These are phyloP conservation scores for Epinephelus malabaricus DNA, from an alignment of 2,797 vertebrate genomes.

Conservation along the genomic window DNA sequence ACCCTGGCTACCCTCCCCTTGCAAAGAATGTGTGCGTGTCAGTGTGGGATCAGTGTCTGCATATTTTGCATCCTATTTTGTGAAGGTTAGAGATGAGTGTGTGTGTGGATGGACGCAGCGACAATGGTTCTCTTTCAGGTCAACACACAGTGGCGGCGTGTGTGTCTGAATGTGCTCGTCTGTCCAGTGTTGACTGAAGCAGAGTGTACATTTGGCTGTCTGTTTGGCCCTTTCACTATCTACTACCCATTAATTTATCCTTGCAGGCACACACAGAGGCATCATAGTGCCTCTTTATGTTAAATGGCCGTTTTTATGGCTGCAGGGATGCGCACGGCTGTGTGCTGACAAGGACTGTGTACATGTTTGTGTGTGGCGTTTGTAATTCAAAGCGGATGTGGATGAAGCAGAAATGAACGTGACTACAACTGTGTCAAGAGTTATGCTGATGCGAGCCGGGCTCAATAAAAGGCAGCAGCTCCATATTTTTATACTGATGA, in stretches of 20 bases:
- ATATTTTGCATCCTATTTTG: constrained; percentile 85
- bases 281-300: constrained; percentile 77
- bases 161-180: constrained; percentile 76
- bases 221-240: constrained; percentile 79
- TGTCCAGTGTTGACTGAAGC: constrained; percentile 77
- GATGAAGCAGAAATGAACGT: constrained; percentile 38
- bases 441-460: constrained; percentile 53
- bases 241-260: constrained; percentile 76
- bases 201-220: constrained; percentile 78
- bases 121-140: constrained; percentile 86
- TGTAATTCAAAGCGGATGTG: constrained; percentile 32
- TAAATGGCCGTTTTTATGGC: constrained; percentile 73
- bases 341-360: constrained; percentile 53
- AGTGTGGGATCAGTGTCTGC: constrained; percentile 80
- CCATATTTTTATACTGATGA: constrained; percentile 50
- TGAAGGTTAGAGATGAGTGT: constrained; percentile 80
- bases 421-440: constrained; percentile 46
- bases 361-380: constrained; percentile 48
- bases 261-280: constrained; percentile 68
- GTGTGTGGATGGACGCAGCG: constrained; percentile 59
- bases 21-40: constrained; percentile 47
- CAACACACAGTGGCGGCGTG: constrained; percentile 78
- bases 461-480: constrained; percentile 44
- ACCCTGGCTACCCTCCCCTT: constrained; percentile 70
- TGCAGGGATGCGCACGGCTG: constrained; percentile 45